Conservation (phyloP, 37 sponge, comb jelly and placozoan genomes). For the Tethya wilhelma region DNA sequence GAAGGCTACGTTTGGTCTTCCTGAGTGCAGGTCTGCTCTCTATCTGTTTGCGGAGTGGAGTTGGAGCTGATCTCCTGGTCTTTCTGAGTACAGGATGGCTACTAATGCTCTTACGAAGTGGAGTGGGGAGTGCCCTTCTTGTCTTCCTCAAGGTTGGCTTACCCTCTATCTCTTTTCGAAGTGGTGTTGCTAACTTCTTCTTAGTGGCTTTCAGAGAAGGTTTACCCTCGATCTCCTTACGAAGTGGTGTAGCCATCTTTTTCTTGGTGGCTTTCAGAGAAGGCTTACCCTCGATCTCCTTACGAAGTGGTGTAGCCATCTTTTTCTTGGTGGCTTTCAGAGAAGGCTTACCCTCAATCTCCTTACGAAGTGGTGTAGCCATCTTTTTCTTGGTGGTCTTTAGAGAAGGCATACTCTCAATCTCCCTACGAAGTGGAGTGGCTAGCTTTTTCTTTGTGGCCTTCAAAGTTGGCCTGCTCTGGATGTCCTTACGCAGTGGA, state of each 20-base stretch:
- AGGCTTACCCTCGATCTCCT: constrained; percentile 27
- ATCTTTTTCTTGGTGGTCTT: constrained; percentile 41
- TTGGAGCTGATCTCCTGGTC: constrained; percentile 54
- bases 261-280: constrained; percentile 48
- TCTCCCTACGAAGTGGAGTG: constrained; percentile 55
- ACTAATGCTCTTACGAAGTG: constrained; percentile 62
- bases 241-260: constrained; percentile 62
- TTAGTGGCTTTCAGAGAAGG: constrained; percentile 43
- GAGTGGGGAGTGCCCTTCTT: constrained; percentile 62
- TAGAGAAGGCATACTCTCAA: constrained; percentile 31
- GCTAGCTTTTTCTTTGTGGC: constrained; percentile 39
- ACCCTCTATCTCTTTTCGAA: constrained; percentile 56
- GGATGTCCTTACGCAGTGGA: constrained; percentile 57
- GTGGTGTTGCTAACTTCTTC: constrained; percentile 62
- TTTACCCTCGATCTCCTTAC: constrained; percentile 48
- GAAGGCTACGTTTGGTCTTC: constrained; percentile 21
- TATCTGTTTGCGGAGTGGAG: constrained; percentile 68
- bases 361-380: constrained; percentile 69
- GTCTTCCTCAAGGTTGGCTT: constrained; percentile 43
- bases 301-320: constrained; percentile 66
- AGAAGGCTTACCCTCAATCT: constrained; percentile 34
- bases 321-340: constrained; percentile 57
- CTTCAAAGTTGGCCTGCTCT: constrained; percentile 12
- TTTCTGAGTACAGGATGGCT: constrained; percentile 30
- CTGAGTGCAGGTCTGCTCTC: constrained; percentile 33